Base-by-base conservation (phyloP, 2,888 invertebrate species). In the Dromius quadrimaculatus region DNA sequence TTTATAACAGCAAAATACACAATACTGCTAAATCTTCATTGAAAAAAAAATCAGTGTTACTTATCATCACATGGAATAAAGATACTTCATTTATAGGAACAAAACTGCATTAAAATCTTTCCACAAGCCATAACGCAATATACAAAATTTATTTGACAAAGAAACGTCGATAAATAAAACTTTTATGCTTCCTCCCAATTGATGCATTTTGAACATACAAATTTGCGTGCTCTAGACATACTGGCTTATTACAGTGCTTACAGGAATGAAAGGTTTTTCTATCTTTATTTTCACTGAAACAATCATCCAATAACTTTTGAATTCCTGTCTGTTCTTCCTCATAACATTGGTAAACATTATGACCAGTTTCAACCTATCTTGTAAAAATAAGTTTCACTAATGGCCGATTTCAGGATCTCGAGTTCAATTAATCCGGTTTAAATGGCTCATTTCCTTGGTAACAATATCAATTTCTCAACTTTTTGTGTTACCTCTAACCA, bases 221-320 rank as follows among this genome's bases (percentile, higher is more conserved):
- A n/a, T n/a, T n/a, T n/a, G n/a, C n/a, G n/a, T n/a, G n/a, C n/a
- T n/a, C n/a, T n/a, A n/a, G n/a, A n/a, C n/a, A n/a, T n/a, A n/a
- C n/a, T n/a, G n/a, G n/a, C n/a, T n/a, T n/a, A n/a, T n/a, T n/a
- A n/a, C n/a, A n/a, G n/a, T n/a, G n/a, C n/a, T n/a, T n/a, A n/a
- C n/a, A n/a, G n/a, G n/a, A n/a, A n/a, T n/a, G n/a, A n/a, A n/a
- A n/a, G n/a, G n/a, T n/a, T n/a, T n/a, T 36, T 11, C 9, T 36
- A 36, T 9, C 36, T 36, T 36, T 11, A 36, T 36, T 11, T 36
- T 36, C 36, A 36, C 36, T 36, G 36, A 36, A 9, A 36, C 2
- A 36, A 36, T 36, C 36, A 11, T 36, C 36, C 36, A 36, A 36
- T 36, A 36, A 36, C 36, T 36, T 36, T 36, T 36, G 36, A 36